A percentile compares a stretch with the other conserved stretches of the same genome.
These are phyloP conservation scores for Wiebesia pumilae DNA, from an alignment of 1,140 invertebrate species.

Conservation along the genomic window DNA sequence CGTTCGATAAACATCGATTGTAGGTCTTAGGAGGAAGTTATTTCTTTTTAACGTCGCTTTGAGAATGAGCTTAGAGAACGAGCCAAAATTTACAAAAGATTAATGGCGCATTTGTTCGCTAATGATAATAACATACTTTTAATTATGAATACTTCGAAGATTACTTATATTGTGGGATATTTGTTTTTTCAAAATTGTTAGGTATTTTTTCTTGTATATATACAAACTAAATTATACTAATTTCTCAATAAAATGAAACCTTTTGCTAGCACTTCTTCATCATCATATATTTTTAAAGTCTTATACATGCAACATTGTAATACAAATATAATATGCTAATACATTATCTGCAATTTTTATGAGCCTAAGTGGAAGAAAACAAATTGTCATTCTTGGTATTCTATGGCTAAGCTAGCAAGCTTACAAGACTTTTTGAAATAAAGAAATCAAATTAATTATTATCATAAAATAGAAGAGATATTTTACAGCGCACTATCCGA, in stretches of 20 bases:
- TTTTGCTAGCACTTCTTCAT: no score
- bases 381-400: not conserved
- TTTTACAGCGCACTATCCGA: not conserved
- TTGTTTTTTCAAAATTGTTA: no score
- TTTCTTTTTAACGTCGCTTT: not conserved
- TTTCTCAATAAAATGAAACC: no score
- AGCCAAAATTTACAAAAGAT: slow-evolving; percentile 6
- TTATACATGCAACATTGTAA: not conserved
- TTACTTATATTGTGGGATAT: not conserved
- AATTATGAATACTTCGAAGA: not conserved
- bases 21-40: not conserved
- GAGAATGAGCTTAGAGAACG: not conserved
- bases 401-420: not conserved
- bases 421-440: not conserved
- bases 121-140: slow-evolving; percentile 22
- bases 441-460: not conserved
- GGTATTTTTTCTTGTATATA: no score
- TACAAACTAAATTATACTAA: no score
- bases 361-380: not conserved
- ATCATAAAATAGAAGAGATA: not conserved
- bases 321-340: not conserved
- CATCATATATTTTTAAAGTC: not conserved
- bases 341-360: not conserved
- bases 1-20: not conserved
- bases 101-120: not conserved